Conservation (phyloP, 2,888 invertebrate genomes). For the Diarsia brunnea region DNA sequence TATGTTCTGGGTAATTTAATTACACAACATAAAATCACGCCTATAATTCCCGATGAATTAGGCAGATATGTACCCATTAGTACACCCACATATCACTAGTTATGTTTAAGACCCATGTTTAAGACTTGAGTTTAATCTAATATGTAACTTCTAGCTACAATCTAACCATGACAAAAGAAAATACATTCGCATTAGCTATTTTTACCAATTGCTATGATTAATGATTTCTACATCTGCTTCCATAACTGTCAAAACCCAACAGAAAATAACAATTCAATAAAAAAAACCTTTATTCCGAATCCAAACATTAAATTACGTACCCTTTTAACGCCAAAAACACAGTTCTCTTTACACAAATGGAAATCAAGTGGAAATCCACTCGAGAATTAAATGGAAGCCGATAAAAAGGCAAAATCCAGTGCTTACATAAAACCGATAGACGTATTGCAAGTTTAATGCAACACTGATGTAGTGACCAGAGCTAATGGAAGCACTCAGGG, state of each 20-base stretch:
- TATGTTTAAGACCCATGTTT: too few relatives aligned
- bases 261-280: neutral
- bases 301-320: constrained; percentile 18
- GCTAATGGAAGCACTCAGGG: constrained; percentile 66
- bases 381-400: constrained; percentile 37
- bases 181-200: neutral
- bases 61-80: too few relatives aligned
- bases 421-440: constrained; percentile 49
- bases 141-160: neutral
- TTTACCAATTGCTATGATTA: neutral
- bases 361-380: constrained; percentile 35
- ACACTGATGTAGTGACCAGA: constrained; percentile 47
- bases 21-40: too few relatives aligned
- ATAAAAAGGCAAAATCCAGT: constrained; percentile 44
- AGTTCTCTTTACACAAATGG: constrained; percentile 23
- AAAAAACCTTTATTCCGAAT: constrained; percentile 6
- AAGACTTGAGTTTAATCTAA: neutral
- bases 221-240: neutral
- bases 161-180: neutral
- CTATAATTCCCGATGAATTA: too few relatives aligned
- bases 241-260: constrained; percentile 1
- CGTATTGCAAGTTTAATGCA: constrained; percentile 55
- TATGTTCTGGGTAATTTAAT: too few relatives aligned
- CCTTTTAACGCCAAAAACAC: constrained; percentile 33
- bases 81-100: too few relatives aligned